phyloP scores from a whole-genome alignment of 1,140 invertebrate genomes.

The Ips typographus region DNA sequence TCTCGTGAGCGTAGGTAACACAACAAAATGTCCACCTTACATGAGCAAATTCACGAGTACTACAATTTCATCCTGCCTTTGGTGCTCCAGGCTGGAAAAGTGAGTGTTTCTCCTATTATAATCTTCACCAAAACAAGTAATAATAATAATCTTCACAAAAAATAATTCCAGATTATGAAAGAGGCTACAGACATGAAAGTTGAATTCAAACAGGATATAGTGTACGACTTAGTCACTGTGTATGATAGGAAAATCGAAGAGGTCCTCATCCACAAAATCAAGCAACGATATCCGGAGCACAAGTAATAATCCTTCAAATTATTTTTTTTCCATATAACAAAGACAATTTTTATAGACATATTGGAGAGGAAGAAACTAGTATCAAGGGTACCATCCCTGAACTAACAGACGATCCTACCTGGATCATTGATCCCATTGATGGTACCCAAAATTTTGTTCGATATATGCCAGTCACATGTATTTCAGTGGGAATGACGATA shows the following conservation, averaged over 20 bases:
- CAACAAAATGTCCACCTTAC: no score
- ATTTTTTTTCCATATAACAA: neutral
- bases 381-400: constrained; percentile 57
- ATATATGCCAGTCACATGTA: constrained; percentile 63
- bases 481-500: constrained; percentile 65
- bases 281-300: constrained; percentile 68
- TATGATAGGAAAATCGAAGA: constrained; percentile 82
- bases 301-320: constrained; percentile 47
- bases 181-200: constrained; percentile 41
- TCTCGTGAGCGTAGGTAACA: no score
- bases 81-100: constrained; percentile 59
- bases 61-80: constrained; percentile 60
- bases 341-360: constrained; percentile 63
- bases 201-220: constrained; percentile 51
- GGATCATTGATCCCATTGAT: constrained; percentile 85
- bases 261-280: constrained; percentile 67
- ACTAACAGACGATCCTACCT: constrained; percentile 79
- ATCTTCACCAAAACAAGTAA: no score
- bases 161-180: neutral
- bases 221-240: constrained; percentile 81
- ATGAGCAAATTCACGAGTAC: constrained; percentile 54
- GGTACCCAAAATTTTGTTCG: constrained; percentile 76
- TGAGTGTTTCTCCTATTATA: constrained; percentile 38
- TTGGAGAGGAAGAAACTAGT: constrained; percentile 77
- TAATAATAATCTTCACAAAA: no score